Percentiles rank a stretch among this genome's conserved stretches.
These are phyloP conservation scores for Philopedon plagiatum DNA, from an alignment of 2,888 invertebrate genomes.

Conservation along the genomic window DNA sequence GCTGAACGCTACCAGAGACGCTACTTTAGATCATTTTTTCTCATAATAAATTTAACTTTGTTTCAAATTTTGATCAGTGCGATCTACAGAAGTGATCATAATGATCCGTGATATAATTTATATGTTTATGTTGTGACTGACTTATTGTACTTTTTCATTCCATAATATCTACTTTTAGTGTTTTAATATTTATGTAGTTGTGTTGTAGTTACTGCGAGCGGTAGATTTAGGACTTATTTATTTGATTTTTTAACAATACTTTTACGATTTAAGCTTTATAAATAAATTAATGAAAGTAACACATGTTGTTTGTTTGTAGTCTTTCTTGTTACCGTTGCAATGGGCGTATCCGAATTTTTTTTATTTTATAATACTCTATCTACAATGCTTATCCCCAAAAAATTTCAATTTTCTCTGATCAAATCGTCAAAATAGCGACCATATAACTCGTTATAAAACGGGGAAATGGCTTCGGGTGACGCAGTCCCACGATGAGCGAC, in stretches of 20 bases:
- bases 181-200: neutral
- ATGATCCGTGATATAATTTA: constrained; percentile 37
- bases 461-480: too few relatives aligned
- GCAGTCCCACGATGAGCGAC: too few relatives aligned
- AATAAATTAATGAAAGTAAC: constrained; percentile 13
- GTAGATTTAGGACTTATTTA: constrained; percentile 21
- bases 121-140: constrained; percentile 24
- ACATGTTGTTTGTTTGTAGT: neutral
- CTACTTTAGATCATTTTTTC: too few relatives aligned
- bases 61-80: constrained; percentile 17
- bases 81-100: constrained; percentile 15
- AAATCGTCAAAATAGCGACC: too few relatives aligned
- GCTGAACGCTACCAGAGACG: too few relatives aligned
- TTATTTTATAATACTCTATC: too few relatives aligned
- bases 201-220: constrained; percentile 1
- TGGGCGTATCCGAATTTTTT: too few relatives aligned
- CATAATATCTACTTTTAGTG: constrained; percentile 2
- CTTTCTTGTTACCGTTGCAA: too few relatives aligned
- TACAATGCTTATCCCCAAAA: too few relatives aligned
- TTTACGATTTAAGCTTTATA: constrained; percentile 8
- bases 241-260: constrained; percentile 21
- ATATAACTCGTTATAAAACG: too few relatives aligned
- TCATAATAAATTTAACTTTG: too few relatives aligned
- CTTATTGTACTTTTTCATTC: constrained; percentile 32
- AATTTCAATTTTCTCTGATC: too few relatives aligned